Evolutionary conservation across 2,888 invertebrate genomes (phyloP).

Genomic region (Chaitophorus viminalis): DNA sequence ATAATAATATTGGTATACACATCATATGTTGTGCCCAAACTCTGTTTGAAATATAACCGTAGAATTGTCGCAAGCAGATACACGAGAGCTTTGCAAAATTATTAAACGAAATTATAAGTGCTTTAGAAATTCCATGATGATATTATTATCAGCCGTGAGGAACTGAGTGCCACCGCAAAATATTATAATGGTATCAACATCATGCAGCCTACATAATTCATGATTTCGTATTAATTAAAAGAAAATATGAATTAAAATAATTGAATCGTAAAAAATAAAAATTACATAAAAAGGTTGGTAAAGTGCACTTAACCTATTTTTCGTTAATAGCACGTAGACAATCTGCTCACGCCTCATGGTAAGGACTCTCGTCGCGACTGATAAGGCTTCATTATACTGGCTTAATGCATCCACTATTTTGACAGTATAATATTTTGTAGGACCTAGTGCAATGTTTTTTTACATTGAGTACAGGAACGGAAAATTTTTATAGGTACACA

Average conservation of each 20-base stretch:
- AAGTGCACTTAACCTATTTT: not conserved
- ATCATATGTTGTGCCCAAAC: not conserved
- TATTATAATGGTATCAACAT: no score
- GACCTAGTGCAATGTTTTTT: no score
- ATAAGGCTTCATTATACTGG: not conserved
- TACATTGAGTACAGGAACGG: no score
- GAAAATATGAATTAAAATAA: not conserved
- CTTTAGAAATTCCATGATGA: not conserved
- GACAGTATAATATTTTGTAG: no score
- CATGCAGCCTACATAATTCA: no score
- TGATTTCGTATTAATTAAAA: not conserved
- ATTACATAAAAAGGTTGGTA: not conserved
- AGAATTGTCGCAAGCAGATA: no score
- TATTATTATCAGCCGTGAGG: not conserved
- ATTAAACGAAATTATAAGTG: not conserved
- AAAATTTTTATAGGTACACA: no score
- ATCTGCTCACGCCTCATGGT: not conserved
- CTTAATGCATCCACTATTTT: no score
- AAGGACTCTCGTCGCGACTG: not conserved
- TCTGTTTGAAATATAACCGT: not conserved
- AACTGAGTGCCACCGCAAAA: not conserved
- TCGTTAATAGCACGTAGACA: not conserved
- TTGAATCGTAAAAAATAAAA: not conserved
- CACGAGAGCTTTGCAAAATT: not conserved
- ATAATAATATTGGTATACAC: no score